These are phyloP conservation scores for Rhincodon typus DNA, from an alignment of 2,797 vertebrate species.

Conservation along the genomic window DNA sequence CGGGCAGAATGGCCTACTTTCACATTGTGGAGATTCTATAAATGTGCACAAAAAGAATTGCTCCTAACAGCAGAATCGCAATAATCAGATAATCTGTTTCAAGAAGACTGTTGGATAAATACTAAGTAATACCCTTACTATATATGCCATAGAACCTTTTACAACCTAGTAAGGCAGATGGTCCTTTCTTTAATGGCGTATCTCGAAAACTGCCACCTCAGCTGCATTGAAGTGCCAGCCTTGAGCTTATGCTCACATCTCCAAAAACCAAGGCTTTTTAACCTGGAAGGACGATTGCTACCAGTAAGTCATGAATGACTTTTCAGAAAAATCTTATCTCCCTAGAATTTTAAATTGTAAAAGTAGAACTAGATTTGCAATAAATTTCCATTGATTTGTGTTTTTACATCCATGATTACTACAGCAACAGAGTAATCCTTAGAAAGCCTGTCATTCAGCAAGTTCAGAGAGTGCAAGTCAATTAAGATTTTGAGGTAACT, in stretches of 20 bases:
- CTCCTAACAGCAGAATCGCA: not conserved
- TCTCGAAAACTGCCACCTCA: not conserved
- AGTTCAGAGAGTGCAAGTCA: not conserved
- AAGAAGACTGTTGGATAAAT: not conserved
- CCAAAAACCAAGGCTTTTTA: not conserved
- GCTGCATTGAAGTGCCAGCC: not conserved
- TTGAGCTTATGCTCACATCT: not conserved
- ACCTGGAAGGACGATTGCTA: not conserved
- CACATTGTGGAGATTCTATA: too few species aligned
- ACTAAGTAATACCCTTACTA: not conserved
- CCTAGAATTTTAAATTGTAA: not conserved
- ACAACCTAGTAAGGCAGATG: not conserved
- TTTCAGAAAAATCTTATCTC: not conserved
- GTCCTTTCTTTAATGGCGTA: not conserved
- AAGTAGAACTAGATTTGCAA: not conserved
- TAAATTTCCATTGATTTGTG: not conserved
- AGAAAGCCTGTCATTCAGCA: not conserved
- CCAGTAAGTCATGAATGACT: not conserved
- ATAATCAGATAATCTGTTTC: not conserved
- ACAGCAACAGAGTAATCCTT: not conserved
- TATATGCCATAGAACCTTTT: not conserved
- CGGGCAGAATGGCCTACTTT: too few species aligned
- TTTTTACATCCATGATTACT: not conserved
- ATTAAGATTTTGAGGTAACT: not conserved
- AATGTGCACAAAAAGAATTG: too few species aligned